Conservation (phyloP, 2,888 invertebrate species). For the Polyommatus iphigenia region DNA sequence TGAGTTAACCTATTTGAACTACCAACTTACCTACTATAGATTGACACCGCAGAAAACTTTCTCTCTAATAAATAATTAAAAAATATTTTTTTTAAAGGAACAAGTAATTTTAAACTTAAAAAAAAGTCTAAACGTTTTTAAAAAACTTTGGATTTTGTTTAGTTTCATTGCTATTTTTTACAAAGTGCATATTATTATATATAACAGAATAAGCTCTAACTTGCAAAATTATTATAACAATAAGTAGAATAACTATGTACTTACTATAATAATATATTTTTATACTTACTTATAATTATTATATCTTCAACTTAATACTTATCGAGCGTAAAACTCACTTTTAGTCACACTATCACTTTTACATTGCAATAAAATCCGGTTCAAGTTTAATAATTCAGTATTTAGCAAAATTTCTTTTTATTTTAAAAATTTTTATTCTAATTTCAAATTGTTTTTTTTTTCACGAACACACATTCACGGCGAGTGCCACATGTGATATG, state of each 20-base stretch:
- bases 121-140: no score
- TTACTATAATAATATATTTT: background rate
- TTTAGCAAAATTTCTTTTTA: background rate
- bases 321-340: slow-evolving; percentile 34
- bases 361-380: slow-evolving; percentile 27
- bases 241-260: no score
- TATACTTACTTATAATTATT: slow-evolving; percentile 20
- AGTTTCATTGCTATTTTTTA: no score
- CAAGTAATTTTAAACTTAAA: no score
- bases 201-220: no score
- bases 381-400: background rate
- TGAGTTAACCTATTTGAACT: background rate
- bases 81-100: no score
- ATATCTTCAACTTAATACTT: background rate
- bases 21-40: background rate
- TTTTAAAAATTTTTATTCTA: slow-evolving; percentile 45
- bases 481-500: slow-evolving; percentile 58
- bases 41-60: background rate
- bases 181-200: no score
- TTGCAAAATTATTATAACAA: no score
- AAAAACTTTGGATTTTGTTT: no score
- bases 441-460: slow-evolving; percentile 46
- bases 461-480: slow-evolving; percentile 51
- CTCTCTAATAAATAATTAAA: no score
- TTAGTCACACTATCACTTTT: slow-evolving; percentile 45